Evolutionary conservation across 2,797 vertebrate species (phyloP).

Genomic region (Myoxocephalus aenaeus): DNA sequence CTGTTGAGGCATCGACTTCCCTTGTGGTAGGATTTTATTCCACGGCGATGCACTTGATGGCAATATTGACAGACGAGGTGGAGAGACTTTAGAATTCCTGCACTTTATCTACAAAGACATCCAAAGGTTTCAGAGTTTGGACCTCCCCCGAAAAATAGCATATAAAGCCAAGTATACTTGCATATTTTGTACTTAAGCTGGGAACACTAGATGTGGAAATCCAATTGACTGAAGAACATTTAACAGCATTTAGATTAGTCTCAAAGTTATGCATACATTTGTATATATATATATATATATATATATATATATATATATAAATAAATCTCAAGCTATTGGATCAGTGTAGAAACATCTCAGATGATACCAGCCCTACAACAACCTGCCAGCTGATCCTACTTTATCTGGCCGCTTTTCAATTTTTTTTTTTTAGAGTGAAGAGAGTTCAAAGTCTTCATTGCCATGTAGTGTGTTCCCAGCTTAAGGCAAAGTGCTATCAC

Average conservation of each 20-base stretch:
- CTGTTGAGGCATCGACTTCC: slow-evolving; percentile 43
- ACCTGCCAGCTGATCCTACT: background rate
- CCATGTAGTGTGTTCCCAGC: slow-evolving; percentile 13
- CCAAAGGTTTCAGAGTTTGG: slow-evolving; percentile 47
- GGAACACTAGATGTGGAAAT: slow-evolving; percentile 33
- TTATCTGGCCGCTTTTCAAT: background rate
- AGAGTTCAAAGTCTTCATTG: background rate
- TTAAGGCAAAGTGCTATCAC: slow-evolving; percentile 5
- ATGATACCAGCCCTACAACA: background rate
- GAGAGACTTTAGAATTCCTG: slow-evolving; percentile 76
- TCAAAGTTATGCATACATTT: background rate
- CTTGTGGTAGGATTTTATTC: slow-evolving; percentile 48
- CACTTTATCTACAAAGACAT: slow-evolving; percentile 81
- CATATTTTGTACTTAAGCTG: slow-evolving; percentile 21
- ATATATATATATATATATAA: no score
- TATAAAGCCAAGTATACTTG: slow-evolving; percentile 3
- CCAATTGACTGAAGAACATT: background rate
- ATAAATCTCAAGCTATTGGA: no score
- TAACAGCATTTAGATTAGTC: background rate
- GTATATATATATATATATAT: background rate
- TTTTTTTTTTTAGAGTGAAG: no score
- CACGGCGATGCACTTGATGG: slow-evolving; percentile 39
- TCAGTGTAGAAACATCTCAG: background rate
- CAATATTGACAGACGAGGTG: slow-evolving; percentile 35
- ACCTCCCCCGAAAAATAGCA: slow-evolving; percentile 15